Base-by-base conservation (phyloP, 2,888 invertebrate species). In the Tetragonula carbonaria region DNA sequence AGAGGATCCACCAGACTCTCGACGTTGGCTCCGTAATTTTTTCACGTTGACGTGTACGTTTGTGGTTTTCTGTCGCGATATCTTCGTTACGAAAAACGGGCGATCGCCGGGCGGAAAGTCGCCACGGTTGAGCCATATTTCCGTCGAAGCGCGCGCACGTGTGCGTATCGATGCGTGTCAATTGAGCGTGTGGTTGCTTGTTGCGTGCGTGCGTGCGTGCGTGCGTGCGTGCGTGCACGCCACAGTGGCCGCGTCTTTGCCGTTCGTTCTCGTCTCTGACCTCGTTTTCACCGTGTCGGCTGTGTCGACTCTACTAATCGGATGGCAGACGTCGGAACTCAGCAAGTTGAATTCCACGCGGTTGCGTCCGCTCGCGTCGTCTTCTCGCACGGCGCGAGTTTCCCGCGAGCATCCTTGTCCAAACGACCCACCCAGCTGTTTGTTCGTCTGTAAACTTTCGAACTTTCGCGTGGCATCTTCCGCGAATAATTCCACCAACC, bases 221-320 rank as follows among this genome's bases (percentile, higher is more conserved):
- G 38, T 50, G n/a, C 21, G 6, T 28, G 28, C 8, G 8, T 63
- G 63, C 18, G 16, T 23, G 70, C 70, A 18, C 2, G 50, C 59
- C 38, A 45, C 45, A 70, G 62, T 59, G 67, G 82, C 74, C 74
- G 23, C 23, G 82, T 84, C 84, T 81, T 85, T 77, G 76, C 78
- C 75, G 73, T 71, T 80, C 80, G 78, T 74, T 87, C 86, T 84
- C 84, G 78, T 76, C 87, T 87, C 87, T 87, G 87, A 87, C 87
- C 87, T 67, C 87, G 80, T 87, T 87, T 86, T 80, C 87, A 79
- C 63, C 74, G 75, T 59, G 28, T 28, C 28, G 59, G 79, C 82
- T 57, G 78, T 74, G 78, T 74, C 73, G 78, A 59, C 74, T 68
- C 80, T 67, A 45, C 80, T 86, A 86, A 86, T 84, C 86, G 84